Percentiles rank a stretch among this genome's conserved stretches.
These are phyloP conservation scores for Epsilonema sp. DNA, from an alignment of 2,888 invertebrate genomes.

Conservation along the genomic window DNA sequence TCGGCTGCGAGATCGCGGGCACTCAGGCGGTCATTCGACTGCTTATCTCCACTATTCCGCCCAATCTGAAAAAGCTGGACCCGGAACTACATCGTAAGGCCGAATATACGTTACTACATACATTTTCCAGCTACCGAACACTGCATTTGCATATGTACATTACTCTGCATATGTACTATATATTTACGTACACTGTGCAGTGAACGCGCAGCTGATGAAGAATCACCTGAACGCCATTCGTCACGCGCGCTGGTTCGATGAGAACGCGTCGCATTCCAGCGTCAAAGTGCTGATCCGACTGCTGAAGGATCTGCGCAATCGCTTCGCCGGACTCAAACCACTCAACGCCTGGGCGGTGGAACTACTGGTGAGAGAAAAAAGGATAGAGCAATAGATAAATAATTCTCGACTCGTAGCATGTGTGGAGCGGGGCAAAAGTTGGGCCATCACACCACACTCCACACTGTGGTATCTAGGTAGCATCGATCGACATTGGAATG, in stretches of 20 bases:
- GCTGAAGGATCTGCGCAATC: constrained; percentile 66
- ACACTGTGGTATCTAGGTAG: too few species aligned
- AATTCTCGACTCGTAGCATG: too few species aligned
- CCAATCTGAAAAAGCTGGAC: constrained; percentile 76
- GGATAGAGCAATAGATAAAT: too few species aligned
- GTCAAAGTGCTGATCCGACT: constrained; percentile 82
- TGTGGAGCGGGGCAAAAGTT: too few species aligned
- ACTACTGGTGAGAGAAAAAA: too few species aligned
- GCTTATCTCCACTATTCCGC: constrained; percentile 76
- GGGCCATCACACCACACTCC: too few species aligned
- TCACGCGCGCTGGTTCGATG: constrained; percentile 93
- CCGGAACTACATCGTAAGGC: constrained; percentile 50
- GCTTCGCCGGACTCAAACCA: constrained; percentile 72
- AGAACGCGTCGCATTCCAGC: constrained; percentile 86
- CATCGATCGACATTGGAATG: too few species aligned
- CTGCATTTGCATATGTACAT: too few species aligned
- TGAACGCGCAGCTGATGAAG: constrained; percentile 52
- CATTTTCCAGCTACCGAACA: too few species aligned
- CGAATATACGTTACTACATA: too few species aligned
- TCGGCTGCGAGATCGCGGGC: constrained; percentile 71
- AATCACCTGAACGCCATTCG: constrained; percentile 78
- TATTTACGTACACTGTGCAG: too few species aligned
- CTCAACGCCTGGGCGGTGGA: constrained; percentile 92
- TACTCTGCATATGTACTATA: too few species aligned
- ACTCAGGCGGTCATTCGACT: constrained; percentile 66